phyloP scores from a whole-genome alignment of 2,113 vertebrate species.

The Stercorarius parasiticus region DNA sequence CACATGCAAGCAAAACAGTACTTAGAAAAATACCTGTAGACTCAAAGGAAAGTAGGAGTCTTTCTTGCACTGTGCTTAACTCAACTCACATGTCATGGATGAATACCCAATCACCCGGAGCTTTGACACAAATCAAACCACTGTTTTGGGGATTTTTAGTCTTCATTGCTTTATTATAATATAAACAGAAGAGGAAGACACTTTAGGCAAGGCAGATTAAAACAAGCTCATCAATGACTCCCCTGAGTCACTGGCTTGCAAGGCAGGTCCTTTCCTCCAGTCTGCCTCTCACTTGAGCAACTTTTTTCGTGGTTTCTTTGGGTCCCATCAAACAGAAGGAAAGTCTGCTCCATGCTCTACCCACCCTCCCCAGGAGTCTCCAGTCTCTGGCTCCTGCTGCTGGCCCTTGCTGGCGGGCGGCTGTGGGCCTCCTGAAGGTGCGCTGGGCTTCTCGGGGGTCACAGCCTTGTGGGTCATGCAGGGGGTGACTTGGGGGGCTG shows the following conservation, averaged over 20 bases:
- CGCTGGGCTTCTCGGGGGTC: neutral
- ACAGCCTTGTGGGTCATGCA: rapidly evolving
- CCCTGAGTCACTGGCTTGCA: neutral
- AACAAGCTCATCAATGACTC: neutral
- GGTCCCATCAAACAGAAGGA: neutral
- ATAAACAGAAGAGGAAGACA: neutral
- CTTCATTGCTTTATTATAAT: neutral
- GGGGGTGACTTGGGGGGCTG: neutral
- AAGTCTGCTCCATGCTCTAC: neutral
- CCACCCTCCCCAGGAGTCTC: neutral
- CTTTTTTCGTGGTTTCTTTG: neutral
- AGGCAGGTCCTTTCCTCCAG: neutral
- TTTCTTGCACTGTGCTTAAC: neutral
- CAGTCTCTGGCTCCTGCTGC: neutral
- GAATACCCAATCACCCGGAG: neutral
- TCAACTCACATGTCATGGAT: rapidly evolving
- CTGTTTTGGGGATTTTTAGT: neutral
- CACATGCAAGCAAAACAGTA: neutral
- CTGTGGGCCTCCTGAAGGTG: no score
- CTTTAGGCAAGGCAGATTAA: neutral
- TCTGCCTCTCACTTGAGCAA: neutral
- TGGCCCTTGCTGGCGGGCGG: neutral
- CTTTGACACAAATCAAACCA: neutral
- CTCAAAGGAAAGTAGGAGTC: neutral
- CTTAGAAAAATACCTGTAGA: neutral